Evolutionary conservation across 2,113 vertebrate species (phyloP).

Genomic region (Noturus placidus): DNA sequence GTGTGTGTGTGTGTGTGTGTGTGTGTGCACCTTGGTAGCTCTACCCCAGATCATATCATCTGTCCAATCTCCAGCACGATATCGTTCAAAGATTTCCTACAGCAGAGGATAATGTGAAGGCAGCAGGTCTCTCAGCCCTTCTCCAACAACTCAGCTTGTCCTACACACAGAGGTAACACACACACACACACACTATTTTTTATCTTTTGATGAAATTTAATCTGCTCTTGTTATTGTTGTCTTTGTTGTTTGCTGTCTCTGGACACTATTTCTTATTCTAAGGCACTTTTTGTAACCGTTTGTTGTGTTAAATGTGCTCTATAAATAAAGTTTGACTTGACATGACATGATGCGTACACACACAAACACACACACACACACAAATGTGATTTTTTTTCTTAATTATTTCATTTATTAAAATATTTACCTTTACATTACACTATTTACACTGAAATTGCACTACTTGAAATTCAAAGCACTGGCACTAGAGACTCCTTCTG

Average conservation of each 20-base stretch:
- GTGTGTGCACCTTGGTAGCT: conserved; percentile 73
- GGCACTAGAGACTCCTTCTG: neutral
- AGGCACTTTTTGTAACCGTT: too few species aligned
- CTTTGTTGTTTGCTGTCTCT: too few species aligned
- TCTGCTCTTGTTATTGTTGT: too few species aligned
- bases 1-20: conserved; percentile 10
- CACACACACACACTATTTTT: neutral
- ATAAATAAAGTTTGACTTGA: neutral
- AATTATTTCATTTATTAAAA: neutral
- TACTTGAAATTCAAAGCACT: neutral
- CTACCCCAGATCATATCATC: conserved; percentile 70
- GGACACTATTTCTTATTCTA: too few species aligned
- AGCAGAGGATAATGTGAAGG: conserved; percentile 15
- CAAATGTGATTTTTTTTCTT: neutral
- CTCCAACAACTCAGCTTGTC: conserved; percentile 52
- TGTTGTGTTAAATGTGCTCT: too few species aligned
- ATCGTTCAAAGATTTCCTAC: conserved; percentile 58
- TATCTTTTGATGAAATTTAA: too few species aligned
- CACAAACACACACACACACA: conserved; percentile 2
- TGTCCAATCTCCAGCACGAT: conserved; percentile 60
- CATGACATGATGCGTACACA: neutral
- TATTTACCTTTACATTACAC: neutral
- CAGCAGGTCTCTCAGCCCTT: conserved; percentile 51
- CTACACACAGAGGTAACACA: conserved; percentile 50
- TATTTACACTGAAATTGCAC: neutral